Conservation (phyloP, 2,113 vertebrate genomes). For the Cinclus cinclus region DNA sequence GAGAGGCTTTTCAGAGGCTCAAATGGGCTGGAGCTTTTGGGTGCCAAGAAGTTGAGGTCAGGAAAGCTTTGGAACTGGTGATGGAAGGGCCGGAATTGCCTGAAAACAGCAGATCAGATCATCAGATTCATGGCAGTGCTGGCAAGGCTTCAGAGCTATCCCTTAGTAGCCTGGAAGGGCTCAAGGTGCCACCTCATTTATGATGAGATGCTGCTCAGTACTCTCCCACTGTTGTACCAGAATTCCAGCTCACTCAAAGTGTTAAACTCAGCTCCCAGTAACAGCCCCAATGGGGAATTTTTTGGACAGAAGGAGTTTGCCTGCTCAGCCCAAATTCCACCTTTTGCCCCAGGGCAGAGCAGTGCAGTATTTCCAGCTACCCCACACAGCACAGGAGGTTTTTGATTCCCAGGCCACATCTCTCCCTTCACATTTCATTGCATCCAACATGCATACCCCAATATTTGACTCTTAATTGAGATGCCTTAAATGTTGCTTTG, state of each 20-base stretch:
- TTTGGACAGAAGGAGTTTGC: background rate
- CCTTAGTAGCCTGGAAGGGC: background rate
- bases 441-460: background rate
- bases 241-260: background rate
- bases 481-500: background rate
- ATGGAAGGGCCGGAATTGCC: conserved; percentile 83
- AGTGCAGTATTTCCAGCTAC: background rate
- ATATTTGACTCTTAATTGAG: background rate
- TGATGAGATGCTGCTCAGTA: background rate
- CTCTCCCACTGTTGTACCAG: background rate
- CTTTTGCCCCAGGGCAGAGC: background rate
- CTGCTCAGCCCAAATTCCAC: background rate
- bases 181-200: background rate
- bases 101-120: conserved; percentile 49
- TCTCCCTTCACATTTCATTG: background rate
- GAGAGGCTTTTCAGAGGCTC: conserved; percentile 63
- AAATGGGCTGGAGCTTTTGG: conserved; percentile 80
- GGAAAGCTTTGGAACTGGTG: conserved; percentile 83
- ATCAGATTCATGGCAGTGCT: background rate
- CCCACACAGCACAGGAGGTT: background rate
- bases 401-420: background rate
- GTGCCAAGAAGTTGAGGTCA: conserved; percentile 73
- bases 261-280: background rate
- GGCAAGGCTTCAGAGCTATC: background rate
- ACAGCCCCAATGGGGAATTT: rapidly evolving